Conservation (phyloP, 2,888 invertebrate genomes). For the Lamproptera curius region DNA sequence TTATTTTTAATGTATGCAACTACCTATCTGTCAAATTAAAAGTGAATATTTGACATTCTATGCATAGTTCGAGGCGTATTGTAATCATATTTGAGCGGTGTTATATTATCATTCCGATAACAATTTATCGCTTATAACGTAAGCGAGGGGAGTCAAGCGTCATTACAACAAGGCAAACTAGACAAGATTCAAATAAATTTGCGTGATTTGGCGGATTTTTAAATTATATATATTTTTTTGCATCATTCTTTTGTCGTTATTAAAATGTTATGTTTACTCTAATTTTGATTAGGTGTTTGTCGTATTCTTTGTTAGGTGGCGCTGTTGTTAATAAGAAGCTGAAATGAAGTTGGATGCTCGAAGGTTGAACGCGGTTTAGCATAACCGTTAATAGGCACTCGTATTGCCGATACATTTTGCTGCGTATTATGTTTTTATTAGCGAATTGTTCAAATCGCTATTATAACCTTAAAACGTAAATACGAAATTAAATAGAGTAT, state of each 20-base stretch:
- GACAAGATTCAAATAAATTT: slow-evolving; percentile 5
- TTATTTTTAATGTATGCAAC: too few relatives aligned
- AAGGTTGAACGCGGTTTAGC: background rate
- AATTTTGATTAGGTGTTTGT: too few relatives aligned
- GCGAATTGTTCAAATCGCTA: too few relatives aligned
- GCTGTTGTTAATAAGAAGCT: too few relatives aligned
- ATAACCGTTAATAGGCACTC: background rate
- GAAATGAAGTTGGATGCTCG: background rate
- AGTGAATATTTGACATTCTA: too few relatives aligned
- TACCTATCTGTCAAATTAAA: too few relatives aligned
- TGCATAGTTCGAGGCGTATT: background rate
- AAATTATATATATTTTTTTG: too few relatives aligned
- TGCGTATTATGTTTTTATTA: background rate
- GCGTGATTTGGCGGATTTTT: slow-evolving; percentile 11
- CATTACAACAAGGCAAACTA: slow-evolving; percentile 12
- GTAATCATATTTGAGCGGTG: background rate
- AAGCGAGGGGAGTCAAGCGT: slow-evolving; percentile 15
- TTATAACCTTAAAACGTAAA: too few relatives aligned
- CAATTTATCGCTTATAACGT: slow-evolving; percentile 14
- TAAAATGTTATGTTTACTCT: too few relatives aligned
- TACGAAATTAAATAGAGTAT: too few relatives aligned
- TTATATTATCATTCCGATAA: slow-evolving; percentile 11
- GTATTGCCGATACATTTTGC: background rate
- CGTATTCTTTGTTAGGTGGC: too few relatives aligned
- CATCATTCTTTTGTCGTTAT: background rate